A percentile compares a stretch with the other conserved stretches of the same genome.
Evolutionary conservation across 2,113 vertebrate species (phyloP).

Genomic region (Nipponia nippon): DNA sequence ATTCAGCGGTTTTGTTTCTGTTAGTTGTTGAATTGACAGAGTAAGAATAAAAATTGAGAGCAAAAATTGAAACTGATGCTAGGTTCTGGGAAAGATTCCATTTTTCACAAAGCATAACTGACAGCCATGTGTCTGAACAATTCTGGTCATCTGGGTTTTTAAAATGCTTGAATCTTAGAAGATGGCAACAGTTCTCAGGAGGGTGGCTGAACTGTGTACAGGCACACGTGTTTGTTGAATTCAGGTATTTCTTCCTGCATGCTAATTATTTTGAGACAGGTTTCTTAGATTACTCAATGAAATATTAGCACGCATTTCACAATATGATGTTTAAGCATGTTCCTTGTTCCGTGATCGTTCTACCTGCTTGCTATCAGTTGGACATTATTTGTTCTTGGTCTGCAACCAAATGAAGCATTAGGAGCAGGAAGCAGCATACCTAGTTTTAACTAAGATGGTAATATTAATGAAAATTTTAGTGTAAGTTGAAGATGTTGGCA

Average conservation of each 20-base stretch:
- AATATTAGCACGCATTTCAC: not conserved
- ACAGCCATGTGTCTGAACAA: not conserved
- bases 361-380: not conserved
- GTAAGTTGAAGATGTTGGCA: not conserved
- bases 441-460: not conserved
- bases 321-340: not conserved
- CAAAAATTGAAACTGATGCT: not conserved
- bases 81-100: not conserved
- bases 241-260: not conserved
- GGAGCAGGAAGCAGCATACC: not conserved
- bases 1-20: not conserved
- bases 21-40: not conserved
- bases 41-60: not conserved
- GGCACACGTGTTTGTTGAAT: not conserved
- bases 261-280: not conserved
- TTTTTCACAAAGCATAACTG: not conserved
- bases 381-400: not conserved
- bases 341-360: not conserved
- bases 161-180: not conserved
- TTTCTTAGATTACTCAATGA: not conserved
- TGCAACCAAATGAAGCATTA: accelerated
- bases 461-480: too few relatives aligned
- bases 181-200: not conserved
- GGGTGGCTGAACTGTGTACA: not conserved
- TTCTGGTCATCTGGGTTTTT: not conserved